These are phyloP conservation scores for Pygocentrus nattereri DNA, from an alignment of 2,797 vertebrate genomes.

Conservation along the genomic window DNA sequence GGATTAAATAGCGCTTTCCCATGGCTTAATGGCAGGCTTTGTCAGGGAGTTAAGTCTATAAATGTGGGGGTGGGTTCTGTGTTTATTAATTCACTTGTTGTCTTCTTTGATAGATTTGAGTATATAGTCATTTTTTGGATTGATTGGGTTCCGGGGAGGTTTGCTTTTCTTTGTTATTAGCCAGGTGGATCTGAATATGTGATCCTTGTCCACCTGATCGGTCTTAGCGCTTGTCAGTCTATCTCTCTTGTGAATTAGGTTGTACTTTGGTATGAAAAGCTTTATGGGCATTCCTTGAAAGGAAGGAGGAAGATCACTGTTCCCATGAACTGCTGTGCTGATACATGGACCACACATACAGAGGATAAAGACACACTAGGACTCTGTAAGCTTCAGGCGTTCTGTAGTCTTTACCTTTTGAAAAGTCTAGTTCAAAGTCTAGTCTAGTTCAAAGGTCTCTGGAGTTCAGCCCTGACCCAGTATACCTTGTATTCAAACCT, in stretches of 20 bases:
- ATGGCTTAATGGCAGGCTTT: slow-evolving; percentile 30
- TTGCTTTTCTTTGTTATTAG: background rate
- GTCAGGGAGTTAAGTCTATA: slow-evolving; percentile 39
- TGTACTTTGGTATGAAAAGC: background rate
- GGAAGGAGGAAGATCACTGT: background rate
- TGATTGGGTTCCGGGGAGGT: background rate
- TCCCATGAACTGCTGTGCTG: background rate
- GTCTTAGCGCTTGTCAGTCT: background rate
- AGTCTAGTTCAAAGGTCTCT: background rate
- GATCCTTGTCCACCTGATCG: background rate
- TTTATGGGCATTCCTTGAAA: background rate
- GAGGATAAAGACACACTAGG: background rate
- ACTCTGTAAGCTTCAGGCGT: background rate
- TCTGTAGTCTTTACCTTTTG: slow-evolving; percentile 3
- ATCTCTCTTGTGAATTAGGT: background rate
- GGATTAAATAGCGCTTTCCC: slow-evolving; percentile 51
- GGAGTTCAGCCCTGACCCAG: slow-evolving; percentile 3
- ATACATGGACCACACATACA: background rate
- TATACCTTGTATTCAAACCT: background rate
- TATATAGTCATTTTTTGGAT: background rate
- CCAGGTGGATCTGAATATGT: background rate
- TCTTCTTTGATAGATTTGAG: background rate
- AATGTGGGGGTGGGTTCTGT: background rate
- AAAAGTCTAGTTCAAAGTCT: slow-evolving; percentile 50
- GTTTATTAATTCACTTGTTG: slow-evolving; percentile 28